Conservation (phyloP, 2,797 vertebrate species). For the Tolypeutes matacus region DNA sequence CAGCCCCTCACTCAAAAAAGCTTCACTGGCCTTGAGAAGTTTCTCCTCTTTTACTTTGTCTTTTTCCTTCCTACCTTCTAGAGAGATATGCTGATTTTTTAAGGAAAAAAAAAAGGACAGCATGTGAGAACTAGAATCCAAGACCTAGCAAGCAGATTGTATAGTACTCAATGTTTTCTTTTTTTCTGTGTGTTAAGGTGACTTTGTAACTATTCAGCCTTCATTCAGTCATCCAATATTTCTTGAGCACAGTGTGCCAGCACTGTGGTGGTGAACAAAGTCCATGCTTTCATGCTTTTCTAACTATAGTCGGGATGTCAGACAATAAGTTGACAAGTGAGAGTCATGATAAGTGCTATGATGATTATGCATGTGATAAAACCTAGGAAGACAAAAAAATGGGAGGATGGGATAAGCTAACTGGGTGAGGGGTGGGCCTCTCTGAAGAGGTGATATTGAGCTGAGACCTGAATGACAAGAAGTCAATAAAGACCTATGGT, state of each 20-base stretch:
- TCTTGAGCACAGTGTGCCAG: not conserved
- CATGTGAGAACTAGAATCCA: not conserved
- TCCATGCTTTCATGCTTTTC: not conserved
- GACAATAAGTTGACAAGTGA: not conserved
- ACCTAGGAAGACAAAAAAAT: constrained; percentile 13
- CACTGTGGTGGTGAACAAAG: not conserved
- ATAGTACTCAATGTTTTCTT: not conserved
- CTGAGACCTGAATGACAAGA: not conserved
- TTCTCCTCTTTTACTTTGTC: constrained; percentile 46
- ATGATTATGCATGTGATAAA: not conserved
- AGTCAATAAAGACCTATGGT: not conserved
- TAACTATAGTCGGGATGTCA: not conserved
- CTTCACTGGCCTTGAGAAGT: not conserved
- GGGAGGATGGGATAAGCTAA: not conserved
- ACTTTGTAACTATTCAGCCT: not conserved
- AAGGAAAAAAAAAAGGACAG: not conserved
- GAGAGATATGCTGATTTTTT: not conserved
- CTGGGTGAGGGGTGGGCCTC: not conserved
- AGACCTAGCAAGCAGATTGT: not conserved
- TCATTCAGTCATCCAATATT: not conserved
- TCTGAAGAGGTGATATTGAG: not conserved
- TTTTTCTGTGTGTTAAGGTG: not conserved
- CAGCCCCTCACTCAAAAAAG: not conserved
- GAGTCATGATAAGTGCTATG: not conserved
- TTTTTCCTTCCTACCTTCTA: constrained; percentile 30